phyloP scores from a whole-genome alignment of 2,113 vertebrate genomes.

The Tupaia chinensis region DNA sequence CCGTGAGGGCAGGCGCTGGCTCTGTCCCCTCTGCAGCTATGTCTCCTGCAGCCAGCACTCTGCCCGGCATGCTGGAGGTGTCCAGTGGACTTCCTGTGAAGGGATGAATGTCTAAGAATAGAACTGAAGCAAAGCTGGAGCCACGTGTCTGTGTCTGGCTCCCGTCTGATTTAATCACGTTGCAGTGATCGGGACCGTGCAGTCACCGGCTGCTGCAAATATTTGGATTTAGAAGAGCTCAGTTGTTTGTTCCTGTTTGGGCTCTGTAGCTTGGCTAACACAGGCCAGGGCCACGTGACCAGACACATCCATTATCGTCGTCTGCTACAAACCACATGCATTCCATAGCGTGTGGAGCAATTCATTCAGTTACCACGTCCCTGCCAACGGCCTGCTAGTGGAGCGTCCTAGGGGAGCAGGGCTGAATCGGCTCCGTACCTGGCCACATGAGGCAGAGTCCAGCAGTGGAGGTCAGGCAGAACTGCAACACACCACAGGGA shows the following conservation, averaged over 20 bases:
- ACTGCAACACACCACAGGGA: background rate
- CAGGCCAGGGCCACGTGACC: constrained; percentile 17
- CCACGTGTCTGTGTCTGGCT: background rate
- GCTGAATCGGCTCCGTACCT: background rate
- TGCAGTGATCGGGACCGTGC: background rate
- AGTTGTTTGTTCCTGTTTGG: constrained; percentile 67
- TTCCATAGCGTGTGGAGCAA: background rate
- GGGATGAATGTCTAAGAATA: background rate
- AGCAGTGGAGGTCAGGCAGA: background rate
- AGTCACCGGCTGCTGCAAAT: constrained; percentile 28
- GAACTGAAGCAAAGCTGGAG: background rate
- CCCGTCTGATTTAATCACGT: background rate
- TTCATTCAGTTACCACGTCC: background rate
- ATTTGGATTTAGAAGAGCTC: constrained; percentile 45
- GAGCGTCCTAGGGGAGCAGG: background rate
- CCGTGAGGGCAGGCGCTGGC: constrained; percentile 11
- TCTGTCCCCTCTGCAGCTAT: background rate
- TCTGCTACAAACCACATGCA: background rate
- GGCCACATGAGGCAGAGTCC: background rate
- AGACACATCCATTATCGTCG: background rate
- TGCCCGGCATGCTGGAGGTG: background rate
- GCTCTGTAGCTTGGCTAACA: constrained; percentile 42
- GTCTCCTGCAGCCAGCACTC: background rate
- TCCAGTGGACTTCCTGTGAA: background rate
- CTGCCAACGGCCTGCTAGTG: background rate